These are phyloP conservation scores for Sympetrum striolatum DNA, from an alignment of 2,888 invertebrate species.

Conservation along the genomic window DNA sequence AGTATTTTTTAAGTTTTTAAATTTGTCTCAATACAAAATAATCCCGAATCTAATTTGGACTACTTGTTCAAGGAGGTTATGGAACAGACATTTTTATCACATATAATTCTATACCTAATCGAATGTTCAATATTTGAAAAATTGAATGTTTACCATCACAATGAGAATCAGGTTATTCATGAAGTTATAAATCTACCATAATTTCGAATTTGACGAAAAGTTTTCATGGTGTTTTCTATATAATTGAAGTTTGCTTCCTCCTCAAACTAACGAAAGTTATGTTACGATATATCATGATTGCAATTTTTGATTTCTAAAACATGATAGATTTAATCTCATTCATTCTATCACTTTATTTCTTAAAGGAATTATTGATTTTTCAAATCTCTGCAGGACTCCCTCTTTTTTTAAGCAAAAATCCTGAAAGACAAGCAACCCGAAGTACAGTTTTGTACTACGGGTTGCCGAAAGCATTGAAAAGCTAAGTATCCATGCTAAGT, in stretches of 20 bases:
- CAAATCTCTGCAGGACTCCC: neutral
- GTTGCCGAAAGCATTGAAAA: neutral
- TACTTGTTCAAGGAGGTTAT: neutral
- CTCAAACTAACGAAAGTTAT: neutral
- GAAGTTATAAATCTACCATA: neutral
- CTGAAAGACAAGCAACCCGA: neutral
- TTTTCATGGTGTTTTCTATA: neutral
- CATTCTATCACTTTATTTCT: too few relatives aligned
- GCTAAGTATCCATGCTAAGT: too few relatives aligned
- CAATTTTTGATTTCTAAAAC: neutral
- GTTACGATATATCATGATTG: neutral
- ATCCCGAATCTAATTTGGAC: neutral
- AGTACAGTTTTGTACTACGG: neutral
- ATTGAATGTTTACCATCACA: slow-evolving; percentile 40
- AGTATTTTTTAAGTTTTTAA: neutral
- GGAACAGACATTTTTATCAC: slow-evolving; percentile 19
- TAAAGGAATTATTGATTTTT: too few relatives aligned
- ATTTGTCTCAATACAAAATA: neutral
- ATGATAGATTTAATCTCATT: too few relatives aligned
- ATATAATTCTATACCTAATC: slow-evolving; percentile 18
- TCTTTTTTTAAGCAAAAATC: neutral
- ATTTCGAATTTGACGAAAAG: neutral
- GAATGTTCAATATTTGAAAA: slow-evolving; percentile 20
- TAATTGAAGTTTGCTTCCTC: neutral
- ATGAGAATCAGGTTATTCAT: neutral